Conservation (phyloP, 2,113 vertebrate species). For the Plectropomus leopardus region DNA sequence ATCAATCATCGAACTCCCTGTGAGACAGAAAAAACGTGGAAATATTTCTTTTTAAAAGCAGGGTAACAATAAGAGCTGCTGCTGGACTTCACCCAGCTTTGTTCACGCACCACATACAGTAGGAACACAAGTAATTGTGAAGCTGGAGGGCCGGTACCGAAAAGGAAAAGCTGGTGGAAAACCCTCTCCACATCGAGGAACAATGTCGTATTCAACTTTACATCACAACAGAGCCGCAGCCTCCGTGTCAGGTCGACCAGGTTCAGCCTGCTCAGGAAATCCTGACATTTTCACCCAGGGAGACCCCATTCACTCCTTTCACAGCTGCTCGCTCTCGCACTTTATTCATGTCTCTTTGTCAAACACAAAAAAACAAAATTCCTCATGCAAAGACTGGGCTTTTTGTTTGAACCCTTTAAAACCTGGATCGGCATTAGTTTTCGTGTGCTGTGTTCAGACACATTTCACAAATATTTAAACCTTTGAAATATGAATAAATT, state of each 20-base stretch:
- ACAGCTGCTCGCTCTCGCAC: background rate
- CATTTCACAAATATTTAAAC: too few species aligned
- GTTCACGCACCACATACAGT: slow-evolving; percentile 14
- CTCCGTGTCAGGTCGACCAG: slow-evolving; percentile 22
- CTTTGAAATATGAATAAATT: too few species aligned
- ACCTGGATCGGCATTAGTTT: too few species aligned
- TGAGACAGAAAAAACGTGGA: background rate
- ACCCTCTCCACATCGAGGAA: slow-evolving; percentile 30
- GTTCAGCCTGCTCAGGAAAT: slow-evolving; percentile 63
- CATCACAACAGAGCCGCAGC: slow-evolving; percentile 32
- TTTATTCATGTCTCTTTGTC: background rate
- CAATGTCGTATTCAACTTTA: slow-evolving; percentile 63
- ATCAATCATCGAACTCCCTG: background rate
- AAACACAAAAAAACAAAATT: background rate
- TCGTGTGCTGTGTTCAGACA: too few species aligned
- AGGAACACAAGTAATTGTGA: slow-evolving; percentile 34
- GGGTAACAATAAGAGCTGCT: slow-evolving; percentile 1
- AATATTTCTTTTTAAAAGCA: background rate
- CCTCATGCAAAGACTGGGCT: background rate
- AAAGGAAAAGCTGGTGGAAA: slow-evolving; percentile 56
- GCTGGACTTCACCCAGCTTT: slow-evolving; percentile 36
- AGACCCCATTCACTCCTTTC: slow-evolving; percentile 24
- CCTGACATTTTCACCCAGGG: slow-evolving; percentile 58
- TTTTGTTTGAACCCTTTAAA: too few species aligned
- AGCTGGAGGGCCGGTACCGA: slow-evolving; percentile 6